Conservation (phyloP, 2,797 vertebrate species). For the Macroramphosus scolopax region DNA sequence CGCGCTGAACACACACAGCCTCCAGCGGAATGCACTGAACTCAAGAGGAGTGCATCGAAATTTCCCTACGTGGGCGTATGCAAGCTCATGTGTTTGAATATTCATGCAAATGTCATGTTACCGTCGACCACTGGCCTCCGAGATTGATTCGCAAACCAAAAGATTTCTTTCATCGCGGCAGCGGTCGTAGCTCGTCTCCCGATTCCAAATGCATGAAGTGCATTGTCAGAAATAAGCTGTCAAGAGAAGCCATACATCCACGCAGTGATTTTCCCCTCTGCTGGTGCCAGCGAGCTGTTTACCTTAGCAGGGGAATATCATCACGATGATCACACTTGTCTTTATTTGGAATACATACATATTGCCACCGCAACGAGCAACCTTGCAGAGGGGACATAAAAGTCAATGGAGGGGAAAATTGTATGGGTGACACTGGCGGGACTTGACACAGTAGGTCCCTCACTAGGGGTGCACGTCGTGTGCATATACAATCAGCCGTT, state of each 20-base stretch:
- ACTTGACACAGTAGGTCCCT: slow-evolving; percentile 66
- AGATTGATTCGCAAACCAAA: slow-evolving; percentile 38
- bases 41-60: slow-evolving; percentile 14
- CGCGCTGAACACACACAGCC: slow-evolving; percentile 22
- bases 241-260: slow-evolving; percentile 26
- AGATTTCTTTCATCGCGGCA: slow-evolving; percentile 29
- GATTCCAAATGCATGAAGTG: slow-evolving; percentile 11
- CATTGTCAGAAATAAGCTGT: slow-evolving; percentile 41
- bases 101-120: slow-evolving; percentile 49
- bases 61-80: slow-evolving; percentile 21
- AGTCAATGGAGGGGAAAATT: slow-evolving; percentile 71
- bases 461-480: slow-evolving; percentile 31
- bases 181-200: too few species aligned
- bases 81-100: slow-evolving; percentile 43
- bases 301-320: slow-evolving; percentile 52
- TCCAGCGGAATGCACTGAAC: slow-evolving; percentile 35
- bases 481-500: slow-evolving; percentile 60
- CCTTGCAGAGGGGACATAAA: slow-evolving; percentile 63
- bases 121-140: slow-evolving; percentile 5
- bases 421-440: slow-evolving; percentile 55
- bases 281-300: slow-evolving; percentile 35
- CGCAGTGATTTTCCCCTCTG: slow-evolving; percentile 24
- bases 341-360: slow-evolving; percentile 61
- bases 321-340: slow-evolving; percentile 62
- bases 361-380: slow-evolving; percentile 50